A percentile compares a stretch with the other conserved stretches of the same genome.
phyloP scores from a whole-genome alignment of 2,888 invertebrate species.

The Chloromyia formosa region DNA sequence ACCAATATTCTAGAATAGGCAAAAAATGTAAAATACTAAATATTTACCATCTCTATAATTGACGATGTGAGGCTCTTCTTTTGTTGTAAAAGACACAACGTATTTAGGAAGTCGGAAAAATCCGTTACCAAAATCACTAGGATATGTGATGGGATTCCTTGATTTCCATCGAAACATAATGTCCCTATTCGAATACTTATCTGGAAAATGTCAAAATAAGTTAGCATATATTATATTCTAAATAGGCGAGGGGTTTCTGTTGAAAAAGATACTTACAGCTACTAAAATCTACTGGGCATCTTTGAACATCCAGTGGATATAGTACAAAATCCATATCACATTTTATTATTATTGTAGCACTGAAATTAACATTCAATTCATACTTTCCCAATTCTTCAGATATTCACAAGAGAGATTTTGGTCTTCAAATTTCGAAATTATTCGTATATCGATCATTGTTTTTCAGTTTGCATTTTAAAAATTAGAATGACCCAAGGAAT shows the following conservation, averaged over 20 bases:
- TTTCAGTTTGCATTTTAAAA: too few relatives aligned
- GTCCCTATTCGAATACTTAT: conserved; percentile 70
- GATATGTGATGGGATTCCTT: conserved; percentile 66
- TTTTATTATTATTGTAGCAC: conserved; percentile 72
- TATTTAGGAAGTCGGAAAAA: conserved; percentile 71
- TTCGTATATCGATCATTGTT: too few relatives aligned
- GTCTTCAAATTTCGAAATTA: too few relatives aligned
- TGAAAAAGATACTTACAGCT: conserved; percentile 68
- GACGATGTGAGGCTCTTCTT: conserved; percentile 70
- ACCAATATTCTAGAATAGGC: too few relatives aligned
- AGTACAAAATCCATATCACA: conserved; percentile 74
- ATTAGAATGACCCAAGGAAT: not conserved
- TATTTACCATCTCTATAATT: conserved; percentile 70
- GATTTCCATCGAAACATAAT: conserved; percentile 72
- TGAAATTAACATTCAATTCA: conserved; percentile 57
- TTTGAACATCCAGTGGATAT: conserved; percentile 72
- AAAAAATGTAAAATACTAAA: too few relatives aligned
- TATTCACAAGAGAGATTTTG: too few relatives aligned
- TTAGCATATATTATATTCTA: too few relatives aligned
- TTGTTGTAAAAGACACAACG: conserved; percentile 71
- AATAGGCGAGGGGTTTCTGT: too few relatives aligned
- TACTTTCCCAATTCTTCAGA: too few relatives aligned
- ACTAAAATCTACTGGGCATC: conserved; percentile 72
- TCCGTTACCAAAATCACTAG: conserved; percentile 67
- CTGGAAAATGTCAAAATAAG: conserved; percentile 56